A percentile compares a stretch with the other conserved stretches of the same genome.
Conservation (phyloP, 2,797 vertebrate species). For the Dendrocincla tyrannina region DNA sequence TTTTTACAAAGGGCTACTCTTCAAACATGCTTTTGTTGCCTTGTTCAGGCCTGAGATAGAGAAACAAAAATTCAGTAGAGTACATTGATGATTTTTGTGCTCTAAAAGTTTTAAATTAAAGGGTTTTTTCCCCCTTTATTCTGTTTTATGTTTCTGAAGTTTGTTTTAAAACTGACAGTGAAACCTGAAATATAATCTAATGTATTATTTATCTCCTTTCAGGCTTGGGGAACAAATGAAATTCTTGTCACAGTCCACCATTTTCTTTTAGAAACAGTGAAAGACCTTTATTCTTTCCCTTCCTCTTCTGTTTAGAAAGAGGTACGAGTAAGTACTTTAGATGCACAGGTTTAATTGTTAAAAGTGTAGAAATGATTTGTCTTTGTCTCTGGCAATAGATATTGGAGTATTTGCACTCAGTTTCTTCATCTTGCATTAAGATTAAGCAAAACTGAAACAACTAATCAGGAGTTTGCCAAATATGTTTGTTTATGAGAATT, state of each 20-base stretch:
- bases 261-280: not conserved
- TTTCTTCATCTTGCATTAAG: not conserved
- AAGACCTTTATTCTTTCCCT: not conserved
- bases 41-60: not conserved
- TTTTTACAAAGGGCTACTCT: not conserved
- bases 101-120: not conserved
- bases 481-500: not conserved
- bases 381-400: not conserved
- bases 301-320: not conserved
- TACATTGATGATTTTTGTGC: not conserved
- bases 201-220: slow-evolving; percentile 45
- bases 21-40: not conserved
- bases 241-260: not conserved
- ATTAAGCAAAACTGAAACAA: not conserved
- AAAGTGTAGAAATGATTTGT: not conserved
- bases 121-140: not conserved
- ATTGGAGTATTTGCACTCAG: not conserved
- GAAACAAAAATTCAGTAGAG: not conserved
- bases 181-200: not conserved
- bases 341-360: not conserved
- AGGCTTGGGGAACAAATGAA: slow-evolving; percentile 70
- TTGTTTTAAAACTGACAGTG: not conserved
- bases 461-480: not conserved
- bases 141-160: not conserved
- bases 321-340: not conserved